Conservation (phyloP, 2,888 invertebrate species). For the Seladonia tumulorum region DNA sequence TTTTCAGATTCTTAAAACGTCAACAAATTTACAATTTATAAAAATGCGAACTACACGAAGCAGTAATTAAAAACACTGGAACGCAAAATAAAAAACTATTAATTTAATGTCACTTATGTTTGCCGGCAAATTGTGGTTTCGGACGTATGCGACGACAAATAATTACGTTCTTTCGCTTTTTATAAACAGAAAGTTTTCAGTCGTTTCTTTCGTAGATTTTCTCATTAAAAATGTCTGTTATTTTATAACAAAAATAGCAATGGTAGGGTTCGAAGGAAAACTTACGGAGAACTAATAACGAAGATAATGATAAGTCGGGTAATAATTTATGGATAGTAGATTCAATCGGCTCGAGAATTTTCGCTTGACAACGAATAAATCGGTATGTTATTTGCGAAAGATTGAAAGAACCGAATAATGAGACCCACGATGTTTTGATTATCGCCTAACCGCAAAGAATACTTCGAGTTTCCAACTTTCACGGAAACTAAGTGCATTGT, state of each 20-base stretch:
- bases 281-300: neutral
- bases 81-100: neutral
- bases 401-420: conserved; percentile 18
- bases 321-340: neutral
- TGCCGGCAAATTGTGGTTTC: too few relatives aligned
- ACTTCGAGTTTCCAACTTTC: conserved; percentile 46
- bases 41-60: neutral
- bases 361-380: neutral
- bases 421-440: conserved; percentile 55
- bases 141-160: too few relatives aligned
- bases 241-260: neutral
- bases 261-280: neutral
- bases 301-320: neutral
- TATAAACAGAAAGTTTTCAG: neutral
- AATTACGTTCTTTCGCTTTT: neutral
- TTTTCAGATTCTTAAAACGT: neutral
- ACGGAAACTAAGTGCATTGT: conserved; percentile 46
- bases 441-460: conserved; percentile 48
- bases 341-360: neutral
- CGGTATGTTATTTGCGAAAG: conserved; percentile 2
- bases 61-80: neutral
- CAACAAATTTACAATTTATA: neutral
- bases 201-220: neutral
- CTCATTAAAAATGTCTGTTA: neutral
- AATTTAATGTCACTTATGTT: neutral